Evolutionary conservation across 2,888 invertebrate genomes (phyloP), one percentile per base, ranked within the genome.

Genomic region (Chorisops tibialis): DNA sequence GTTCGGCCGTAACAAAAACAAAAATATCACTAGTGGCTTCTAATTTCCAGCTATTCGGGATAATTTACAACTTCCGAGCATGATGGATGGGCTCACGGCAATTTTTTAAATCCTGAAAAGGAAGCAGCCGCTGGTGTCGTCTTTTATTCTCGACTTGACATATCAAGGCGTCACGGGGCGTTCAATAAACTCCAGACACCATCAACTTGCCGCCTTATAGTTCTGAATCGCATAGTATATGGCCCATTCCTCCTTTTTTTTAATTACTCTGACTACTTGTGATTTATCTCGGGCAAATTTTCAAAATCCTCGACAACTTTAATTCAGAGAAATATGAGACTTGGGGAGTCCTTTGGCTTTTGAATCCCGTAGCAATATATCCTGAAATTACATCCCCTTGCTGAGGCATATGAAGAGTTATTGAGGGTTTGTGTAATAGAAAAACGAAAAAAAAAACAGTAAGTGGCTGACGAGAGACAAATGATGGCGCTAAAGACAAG

Each of bases 91-190:
- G n/a, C 54, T n/a, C n/a, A n/a, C 41, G 21, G 3, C 14, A 7
- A 18, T 41, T 52, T 38, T n/a, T n/a, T 38, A 12, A 16, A 18
- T 47, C n/a, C 14, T 43, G 41, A 41, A n/a, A 19, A 18, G 14
- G 3, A 16, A 16, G 2, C 6, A 16, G 4, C 16, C 16, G 16
- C 18, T 16, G 6, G 12, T n/a, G 22, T 24, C 43, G 41, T 54
- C 54, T 43, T n/a, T n/a, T 43, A 54, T 43, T 54, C 41, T 54
- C 54, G n/a, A 41, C n/a, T 54, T 54, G 54, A 43, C 54, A 54
- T 14, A 14, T 22, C 54, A 54, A 14, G 41, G 39, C 22, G 41
- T 6, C 4, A 2, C 16, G 41, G 43, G 41, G 41, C 24, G 41
- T 39, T 54, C 54, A 54, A 41, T 54, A 43, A 54, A 54, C 16